Percentiles rank a stretch among this genome's conserved stretches.
Conservation (phyloP, 2,888 invertebrate species). For the Pseudococcus viburni region DNA sequence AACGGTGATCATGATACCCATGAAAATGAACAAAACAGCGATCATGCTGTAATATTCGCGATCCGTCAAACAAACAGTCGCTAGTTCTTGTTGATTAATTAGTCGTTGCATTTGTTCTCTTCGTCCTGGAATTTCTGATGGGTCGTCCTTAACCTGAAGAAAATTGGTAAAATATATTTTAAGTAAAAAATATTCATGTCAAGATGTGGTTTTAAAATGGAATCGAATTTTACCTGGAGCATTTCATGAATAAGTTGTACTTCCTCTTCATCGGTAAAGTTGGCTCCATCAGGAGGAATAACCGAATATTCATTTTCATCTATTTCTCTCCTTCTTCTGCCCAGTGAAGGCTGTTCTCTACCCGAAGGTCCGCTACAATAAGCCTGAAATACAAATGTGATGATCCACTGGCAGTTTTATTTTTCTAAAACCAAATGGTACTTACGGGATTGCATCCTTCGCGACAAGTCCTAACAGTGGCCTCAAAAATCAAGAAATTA, state of each 20-base stretch:
- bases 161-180: conserved; percentile 22
- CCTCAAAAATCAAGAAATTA: conserved; percentile 93
- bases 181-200: neutral
- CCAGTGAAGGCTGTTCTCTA: conserved; percentile 86
- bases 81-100: conserved; percentile 75
- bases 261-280: conserved; percentile 74
- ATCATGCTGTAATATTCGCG: conserved; percentile 90
- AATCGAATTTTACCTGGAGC: conserved; percentile 79
- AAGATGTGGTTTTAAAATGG: neutral
- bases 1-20: conserved; percentile 82
- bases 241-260: conserved; percentile 83
- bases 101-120: conserved; percentile 7
- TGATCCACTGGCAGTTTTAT: neutral
- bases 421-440: neutral
- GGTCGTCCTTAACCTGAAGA: conserved; percentile 84
- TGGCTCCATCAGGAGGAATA: conserved; percentile 70
- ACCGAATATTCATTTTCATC: conserved; percentile 69
- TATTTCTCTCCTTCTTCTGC: conserved; percentile 78
- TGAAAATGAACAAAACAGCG: conserved; percentile 82
- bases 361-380: conserved; percentile 84
- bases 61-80: conserved; percentile 84
- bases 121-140: conserved; percentile 72
- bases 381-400: conserved; percentile 73
- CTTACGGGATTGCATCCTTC: conserved; percentile 89
- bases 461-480: conserved; percentile 89